Evolutionary conservation across 2,797 vertebrate species (phyloP).

Genomic region (Mionectes olivaceus): DNA sequence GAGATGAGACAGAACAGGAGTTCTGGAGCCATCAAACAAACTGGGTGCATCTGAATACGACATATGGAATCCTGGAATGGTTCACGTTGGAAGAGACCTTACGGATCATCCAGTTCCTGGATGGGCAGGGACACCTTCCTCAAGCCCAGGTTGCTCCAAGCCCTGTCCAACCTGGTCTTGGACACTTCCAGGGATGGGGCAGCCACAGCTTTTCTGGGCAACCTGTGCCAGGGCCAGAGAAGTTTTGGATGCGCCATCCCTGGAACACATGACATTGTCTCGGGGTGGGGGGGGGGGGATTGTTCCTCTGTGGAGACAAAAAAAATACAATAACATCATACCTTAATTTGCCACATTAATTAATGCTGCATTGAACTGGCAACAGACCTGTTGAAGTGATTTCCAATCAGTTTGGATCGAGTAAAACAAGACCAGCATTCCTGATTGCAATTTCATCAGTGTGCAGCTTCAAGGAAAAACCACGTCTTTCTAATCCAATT

Average conservation of each 20-base stretch:
- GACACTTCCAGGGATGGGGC: not conserved
- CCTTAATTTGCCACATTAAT: not conserved
- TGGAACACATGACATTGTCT: not conserved
- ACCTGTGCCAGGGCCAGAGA: not conserved
- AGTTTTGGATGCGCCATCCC: not conserved
- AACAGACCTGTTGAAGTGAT: accelerated
- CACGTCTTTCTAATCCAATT: not conserved
- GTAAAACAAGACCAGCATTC: not conserved
- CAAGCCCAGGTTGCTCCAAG: not conserved
- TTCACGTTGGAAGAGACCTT: not conserved
- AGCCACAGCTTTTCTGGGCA: not conserved
- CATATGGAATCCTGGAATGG: not conserved
- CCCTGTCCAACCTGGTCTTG: accelerated
- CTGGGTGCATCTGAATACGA: accelerated
- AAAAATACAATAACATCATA: not conserved
- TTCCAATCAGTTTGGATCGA: not conserved
- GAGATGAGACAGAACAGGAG: not conserved
- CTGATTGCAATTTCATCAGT: not conserved
- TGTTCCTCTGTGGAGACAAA: not conserved
- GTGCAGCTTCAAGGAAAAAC: not conserved
- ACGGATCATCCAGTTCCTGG: not conserved
- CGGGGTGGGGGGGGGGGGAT: accelerated
- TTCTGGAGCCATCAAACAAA: accelerated
- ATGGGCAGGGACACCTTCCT: not conserved
- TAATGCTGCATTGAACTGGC: not conserved